Evolutionary conservation across 2,888 invertebrate species (phyloP), one percentile per base, ranked within the genome.

Genomic region (Stegophylla sp.): DNA sequence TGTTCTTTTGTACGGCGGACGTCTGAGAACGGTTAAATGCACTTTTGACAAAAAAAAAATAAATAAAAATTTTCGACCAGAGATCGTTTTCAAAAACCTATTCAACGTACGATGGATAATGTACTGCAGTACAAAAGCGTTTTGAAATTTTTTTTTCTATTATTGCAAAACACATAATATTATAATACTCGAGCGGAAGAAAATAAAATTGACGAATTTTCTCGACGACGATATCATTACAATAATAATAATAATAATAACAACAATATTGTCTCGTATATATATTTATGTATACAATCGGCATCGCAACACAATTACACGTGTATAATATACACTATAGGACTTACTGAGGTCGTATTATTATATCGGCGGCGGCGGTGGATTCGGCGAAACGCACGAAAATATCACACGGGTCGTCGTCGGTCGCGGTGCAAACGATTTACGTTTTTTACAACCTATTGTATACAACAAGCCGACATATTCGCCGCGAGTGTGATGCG

Each of bases 391-490:
- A 76, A 66, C 13, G n/a, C 23, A 66, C 75, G 53, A 76, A 66
- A 76, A 76, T 61, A 34, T 66, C 34, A 75, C 64, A n/a, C 51
- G n/a, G 12, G 17, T 5, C 15, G 17, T 17, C 13, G 34, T n/a
- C 53, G 20, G 34, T n/a, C 53, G 20, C 48, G n/a, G n/a, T 76
- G 75, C 66, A 66, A 53, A 76, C 41, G 13, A 43, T 76, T 76
- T 76, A 66, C 4, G 34, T 34, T 28, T 66, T 76, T 66, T 76
- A 76, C 64, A 76, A 76, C 75, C 75, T n/a, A 66, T 76, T 76
- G 53, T 75, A 41, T 34, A 12, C 34, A 20, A 10, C 15, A 20
- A 72, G 41, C n/a, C 3, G 56, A 15, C 26, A 15, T 17, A 41
- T 34, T 13, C 23, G 15, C 51, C 17, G 34, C 7, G 20, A 4